Evolutionary conservation across 2,113 vertebrate genomes (phyloP).

Genomic region (Halichoeres trimaculatus): DNA sequence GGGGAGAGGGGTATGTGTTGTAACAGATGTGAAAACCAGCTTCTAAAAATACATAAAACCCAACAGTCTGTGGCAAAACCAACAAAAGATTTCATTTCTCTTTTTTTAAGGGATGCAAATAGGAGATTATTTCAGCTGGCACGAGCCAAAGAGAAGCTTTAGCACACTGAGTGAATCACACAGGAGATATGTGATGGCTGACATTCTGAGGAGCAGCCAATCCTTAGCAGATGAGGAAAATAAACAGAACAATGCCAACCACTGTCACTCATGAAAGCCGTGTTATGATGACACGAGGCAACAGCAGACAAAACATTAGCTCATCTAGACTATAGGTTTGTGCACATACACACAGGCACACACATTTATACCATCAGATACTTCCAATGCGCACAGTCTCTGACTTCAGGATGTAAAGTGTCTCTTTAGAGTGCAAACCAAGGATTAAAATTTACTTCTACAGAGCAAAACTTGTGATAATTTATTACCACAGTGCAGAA

Average conservation of each 20-base stretch:
- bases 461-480: constrained; percentile 19
- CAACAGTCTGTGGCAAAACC: constrained; percentile 4
- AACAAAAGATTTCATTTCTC: constrained; percentile 50
- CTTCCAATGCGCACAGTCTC: constrained; percentile 21
- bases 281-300: constrained; percentile 32
- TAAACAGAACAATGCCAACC: constrained; percentile 27
- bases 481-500: constrained; percentile 33
- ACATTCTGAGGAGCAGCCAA: constrained; percentile 23
- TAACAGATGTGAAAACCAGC: constrained; percentile 28
- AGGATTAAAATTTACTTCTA: constrained; percentile 3
- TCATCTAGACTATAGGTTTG: constrained; percentile 24
- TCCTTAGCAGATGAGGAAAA: constrained; percentile 27
- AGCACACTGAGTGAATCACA: constrained; percentile 27
- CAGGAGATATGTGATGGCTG: constrained; percentile 26
- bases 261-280: constrained; percentile 35
- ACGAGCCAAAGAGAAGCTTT: constrained; percentile 6
- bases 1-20: background rate
- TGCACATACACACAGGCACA: background rate
- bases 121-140: constrained; percentile 11
- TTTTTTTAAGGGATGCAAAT: constrained; percentile 19
- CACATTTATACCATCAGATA: constrained; percentile 15
- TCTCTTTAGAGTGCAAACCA: constrained; percentile 31
- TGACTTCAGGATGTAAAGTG: constrained; percentile 17
- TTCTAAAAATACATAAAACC: constrained; percentile 44
- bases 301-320: constrained; percentile 36